These are phyloP conservation scores for Neotragus moschatus DNA, from an alignment of 2,113 vertebrate species.

Conservation along the genomic window DNA sequence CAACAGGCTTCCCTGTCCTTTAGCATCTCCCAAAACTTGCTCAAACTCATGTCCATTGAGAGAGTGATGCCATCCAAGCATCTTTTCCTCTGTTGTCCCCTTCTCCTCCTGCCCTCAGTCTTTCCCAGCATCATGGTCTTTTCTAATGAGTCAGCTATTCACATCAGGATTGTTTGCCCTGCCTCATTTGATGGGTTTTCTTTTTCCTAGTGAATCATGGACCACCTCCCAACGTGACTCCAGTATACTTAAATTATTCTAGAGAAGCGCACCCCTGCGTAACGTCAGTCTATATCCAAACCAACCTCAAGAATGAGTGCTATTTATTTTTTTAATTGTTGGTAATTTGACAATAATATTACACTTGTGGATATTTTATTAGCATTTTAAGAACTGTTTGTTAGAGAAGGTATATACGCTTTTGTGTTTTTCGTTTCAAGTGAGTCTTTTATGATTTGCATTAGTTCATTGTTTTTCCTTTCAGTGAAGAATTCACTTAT, in stretches of 20 bases:
- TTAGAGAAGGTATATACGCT: not conserved
- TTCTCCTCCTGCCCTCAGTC: not conserved
- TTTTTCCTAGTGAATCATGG: not conserved
- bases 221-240: not conserved
- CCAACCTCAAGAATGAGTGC: not conserved
- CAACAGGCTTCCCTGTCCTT: not conserved
- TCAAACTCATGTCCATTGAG: not conserved
- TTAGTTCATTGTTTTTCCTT: not conserved
- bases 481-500: not conserved
- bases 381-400: not conserved
- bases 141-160: not conserved
- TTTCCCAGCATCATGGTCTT: not conserved
- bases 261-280: not conserved
- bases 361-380: not conserved
- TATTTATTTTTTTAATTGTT: not conserved
- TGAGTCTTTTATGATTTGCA: not conserved
- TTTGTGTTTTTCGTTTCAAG: not conserved
- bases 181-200: not conserved
- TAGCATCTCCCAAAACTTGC: not conserved
- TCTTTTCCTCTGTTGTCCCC: rapidly evolving
- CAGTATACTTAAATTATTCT: not conserved
- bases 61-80: not conserved
- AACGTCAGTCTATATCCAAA: too few relatives aligned
- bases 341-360: not conserved
- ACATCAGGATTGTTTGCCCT: not conserved